A percentile compares a stretch with the other conserved stretches of the same genome.
phyloP scores from a whole-genome alignment of 2,113 vertebrate genomes.

The Poecile atricapillus region DNA sequence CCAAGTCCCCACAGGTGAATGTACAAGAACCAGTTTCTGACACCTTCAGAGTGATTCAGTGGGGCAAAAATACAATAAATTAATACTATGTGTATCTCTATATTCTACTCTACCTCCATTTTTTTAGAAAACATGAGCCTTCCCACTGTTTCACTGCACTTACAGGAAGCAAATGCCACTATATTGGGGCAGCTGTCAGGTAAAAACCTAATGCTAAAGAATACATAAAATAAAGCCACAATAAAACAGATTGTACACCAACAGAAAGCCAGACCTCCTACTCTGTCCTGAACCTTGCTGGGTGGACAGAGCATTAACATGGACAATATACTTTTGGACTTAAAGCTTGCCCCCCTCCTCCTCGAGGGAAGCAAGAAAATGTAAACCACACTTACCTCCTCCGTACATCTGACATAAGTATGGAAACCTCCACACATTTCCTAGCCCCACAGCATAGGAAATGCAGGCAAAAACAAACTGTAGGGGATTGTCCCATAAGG shows the following conservation, averaged over 20 bases:
- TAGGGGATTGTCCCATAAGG: slow-evolving; percentile 82
- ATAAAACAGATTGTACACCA: background rate
- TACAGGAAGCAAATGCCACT: background rate
- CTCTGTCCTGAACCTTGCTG: background rate
- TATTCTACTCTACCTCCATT: background rate
- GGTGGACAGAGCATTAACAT: background rate
- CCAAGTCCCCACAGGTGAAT: background rate
- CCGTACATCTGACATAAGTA: slow-evolving; percentile 95
- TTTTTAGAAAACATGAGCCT: background rate
- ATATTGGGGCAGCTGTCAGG: background rate
- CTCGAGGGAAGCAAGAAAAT: background rate
- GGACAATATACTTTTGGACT: background rate
- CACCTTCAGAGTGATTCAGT: background rate
- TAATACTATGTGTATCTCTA: background rate
- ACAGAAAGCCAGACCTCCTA: background rate
- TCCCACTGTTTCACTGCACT: background rate
- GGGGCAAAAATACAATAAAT: background rate
- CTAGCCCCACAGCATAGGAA: slow-evolving; percentile 90
- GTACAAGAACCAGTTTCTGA: background rate
- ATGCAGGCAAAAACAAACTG: slow-evolving; percentile 92
- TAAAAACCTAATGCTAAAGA: background rate
- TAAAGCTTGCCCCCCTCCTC: background rate
- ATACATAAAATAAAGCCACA: background rate
- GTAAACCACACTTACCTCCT: slow-evolving; percentile 82
- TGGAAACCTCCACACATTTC: slow-evolving; percentile 95